Evolutionary conservation across 1,140 invertebrate species (phyloP).

Genomic region (Pseudomyrmex dendroicus): DNA sequence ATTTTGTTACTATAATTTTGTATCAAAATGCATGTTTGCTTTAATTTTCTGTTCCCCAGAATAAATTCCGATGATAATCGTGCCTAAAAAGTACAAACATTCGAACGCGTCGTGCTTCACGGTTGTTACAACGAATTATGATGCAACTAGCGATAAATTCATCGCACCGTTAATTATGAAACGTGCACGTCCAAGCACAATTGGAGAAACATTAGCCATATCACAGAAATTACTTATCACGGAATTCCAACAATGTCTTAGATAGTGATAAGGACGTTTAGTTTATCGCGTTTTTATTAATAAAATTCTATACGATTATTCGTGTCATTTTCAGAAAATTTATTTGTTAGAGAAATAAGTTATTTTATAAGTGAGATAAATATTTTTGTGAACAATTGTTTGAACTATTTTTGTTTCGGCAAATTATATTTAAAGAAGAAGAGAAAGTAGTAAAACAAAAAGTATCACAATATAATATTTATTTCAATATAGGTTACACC

Average conservation of each 20-base stretch:
- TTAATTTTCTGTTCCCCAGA: neutral
- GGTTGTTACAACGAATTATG: slow-evolving; percentile 24
- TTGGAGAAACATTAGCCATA: slow-evolving; percentile 15
- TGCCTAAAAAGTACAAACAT: slow-evolving; percentile 5
- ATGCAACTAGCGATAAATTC: slow-evolving; percentile 54
- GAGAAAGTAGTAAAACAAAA: too few relatives aligned
- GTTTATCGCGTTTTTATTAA: slow-evolving; percentile 23
- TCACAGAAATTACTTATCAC: slow-evolving; percentile 31
- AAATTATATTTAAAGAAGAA: too few relatives aligned
- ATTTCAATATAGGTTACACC: too few relatives aligned
- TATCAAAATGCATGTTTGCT: too few relatives aligned
- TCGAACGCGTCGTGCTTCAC: slow-evolving; percentile 44
- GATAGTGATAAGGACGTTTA: neutral
- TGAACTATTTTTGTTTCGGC: neutral
- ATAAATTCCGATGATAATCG: neutral
- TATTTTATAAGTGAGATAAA: neutral
- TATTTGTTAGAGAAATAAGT: neutral
- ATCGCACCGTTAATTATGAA: slow-evolving; percentile 35
- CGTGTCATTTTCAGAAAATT: neutral
- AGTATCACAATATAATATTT: too few relatives aligned
- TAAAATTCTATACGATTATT: neutral
- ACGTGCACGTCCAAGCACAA: neutral
- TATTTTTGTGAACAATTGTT: neutral
- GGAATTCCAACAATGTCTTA: slow-evolving; percentile 13
- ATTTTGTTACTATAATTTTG: neutral